These are phyloP conservation scores for Scaptomyza parva DNA, from an alignment of 2,888 invertebrate species.

Conservation along the genomic window DNA sequence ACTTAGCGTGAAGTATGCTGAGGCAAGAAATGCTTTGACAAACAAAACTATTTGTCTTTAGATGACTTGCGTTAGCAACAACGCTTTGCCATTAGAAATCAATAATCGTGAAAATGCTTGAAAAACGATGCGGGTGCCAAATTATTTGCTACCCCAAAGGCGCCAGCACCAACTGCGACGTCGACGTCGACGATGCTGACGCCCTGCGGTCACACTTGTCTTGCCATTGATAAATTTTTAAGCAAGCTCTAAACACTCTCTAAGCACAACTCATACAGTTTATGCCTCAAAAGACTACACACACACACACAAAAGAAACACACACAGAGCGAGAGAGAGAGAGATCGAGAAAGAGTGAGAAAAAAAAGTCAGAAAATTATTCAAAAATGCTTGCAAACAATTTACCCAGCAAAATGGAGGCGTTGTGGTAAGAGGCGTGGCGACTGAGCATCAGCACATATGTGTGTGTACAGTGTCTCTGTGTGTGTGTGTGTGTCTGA, in stretches of 20 bases:
- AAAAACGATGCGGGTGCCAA: constrained; percentile 62
- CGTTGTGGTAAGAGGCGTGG: constrained; percentile 34
- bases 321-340: neutral
- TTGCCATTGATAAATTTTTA: constrained; percentile 78
- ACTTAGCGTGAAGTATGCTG: constrained; percentile 32
- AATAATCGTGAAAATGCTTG: constrained; percentile 70
- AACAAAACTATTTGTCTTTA: constrained; percentile 73
- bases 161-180: constrained; percentile 30
- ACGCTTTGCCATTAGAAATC: constrained; percentile 63
- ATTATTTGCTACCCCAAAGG: constrained; percentile 48
- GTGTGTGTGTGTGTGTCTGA: constrained; percentile 20
- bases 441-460: constrained; percentile 17
- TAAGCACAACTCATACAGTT: constrained; percentile 75
- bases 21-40: constrained; percentile 66
- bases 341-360: neutral
- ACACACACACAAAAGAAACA: constrained; percentile 14
- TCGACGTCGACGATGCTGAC: constrained; percentile 14
- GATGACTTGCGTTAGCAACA: constrained; percentile 50
- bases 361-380: constrained; percentile 75
- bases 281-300: constrained; percentile 49
- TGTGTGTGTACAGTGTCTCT: constrained; percentile 17
- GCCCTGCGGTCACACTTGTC: constrained; percentile 72
- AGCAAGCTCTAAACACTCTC: constrained; percentile 79
- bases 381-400: constrained; percentile 82
- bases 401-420: constrained; percentile 64